These are phyloP conservation scores for Trissonchulus latispiculum DNA, from an alignment of 2,888 invertebrate genomes.

Conservation along the genomic window DNA sequence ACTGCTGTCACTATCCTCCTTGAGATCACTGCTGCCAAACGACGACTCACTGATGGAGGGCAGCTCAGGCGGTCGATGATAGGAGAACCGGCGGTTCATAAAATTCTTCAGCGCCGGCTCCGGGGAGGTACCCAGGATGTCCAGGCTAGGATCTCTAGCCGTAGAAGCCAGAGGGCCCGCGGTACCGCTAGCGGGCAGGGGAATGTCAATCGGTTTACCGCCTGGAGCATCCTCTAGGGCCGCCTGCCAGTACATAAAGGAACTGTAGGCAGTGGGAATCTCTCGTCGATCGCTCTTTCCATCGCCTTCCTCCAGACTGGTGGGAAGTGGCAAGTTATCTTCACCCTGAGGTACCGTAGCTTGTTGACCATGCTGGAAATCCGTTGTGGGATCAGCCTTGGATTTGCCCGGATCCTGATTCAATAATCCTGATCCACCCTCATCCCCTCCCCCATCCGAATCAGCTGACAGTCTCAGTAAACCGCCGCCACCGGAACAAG, in stretches of 20 bases:
- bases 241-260: neutral
- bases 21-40: no score
- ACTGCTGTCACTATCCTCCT: no score
- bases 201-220: neutral
- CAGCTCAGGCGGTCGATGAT: neutral
- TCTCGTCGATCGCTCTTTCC: neutral
- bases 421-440: no score
- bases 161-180: neutral
- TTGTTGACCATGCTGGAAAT: no score
- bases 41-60: no score
- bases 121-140: neutral
- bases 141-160: neutral
- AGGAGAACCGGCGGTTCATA: slow-evolving; percentile 3
- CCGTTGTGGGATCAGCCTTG: neutral
- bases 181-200: neutral
- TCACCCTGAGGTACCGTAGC: neutral
- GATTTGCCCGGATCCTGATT: neutral
- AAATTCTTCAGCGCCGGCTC: neutral
- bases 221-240: neutral
- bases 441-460: no score
- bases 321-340: neutral
- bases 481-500: neutral
- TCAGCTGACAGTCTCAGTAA: neutral
- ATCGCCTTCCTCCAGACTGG: neutral
- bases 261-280: neutral